These are phyloP conservation scores for Polyergus mexicanus DNA, from an alignment of 1,140 invertebrate genomes.

Conservation along the genomic window DNA sequence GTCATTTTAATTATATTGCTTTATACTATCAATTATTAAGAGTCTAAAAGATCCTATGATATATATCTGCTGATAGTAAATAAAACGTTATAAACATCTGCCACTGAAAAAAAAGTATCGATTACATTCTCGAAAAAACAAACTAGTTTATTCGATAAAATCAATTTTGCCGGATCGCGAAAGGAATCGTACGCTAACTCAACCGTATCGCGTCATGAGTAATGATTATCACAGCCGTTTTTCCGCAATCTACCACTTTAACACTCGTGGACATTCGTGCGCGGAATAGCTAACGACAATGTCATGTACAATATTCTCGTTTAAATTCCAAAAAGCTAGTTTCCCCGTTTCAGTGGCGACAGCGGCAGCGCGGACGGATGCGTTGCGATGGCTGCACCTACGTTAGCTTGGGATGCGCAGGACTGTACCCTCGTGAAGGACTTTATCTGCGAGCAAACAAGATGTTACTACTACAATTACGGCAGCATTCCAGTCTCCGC, in stretches of 20 bases:
- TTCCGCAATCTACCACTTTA: slow-evolving; percentile 24
- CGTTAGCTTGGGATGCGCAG: slow-evolving; percentile 92
- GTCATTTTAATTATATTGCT: no score
- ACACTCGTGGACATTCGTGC: slow-evolving; percentile 60
- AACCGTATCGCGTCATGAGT: slow-evolving; percentile 34
- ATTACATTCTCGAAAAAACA: background rate
- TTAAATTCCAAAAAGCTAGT: slow-evolving; percentile 67
- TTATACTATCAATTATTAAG: no score
- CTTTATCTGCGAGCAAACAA: slow-evolving; percentile 95
- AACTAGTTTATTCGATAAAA: background rate
- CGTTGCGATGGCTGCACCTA: slow-evolving; percentile 91
- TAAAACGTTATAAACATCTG: background rate
- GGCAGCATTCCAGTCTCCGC: slow-evolving; percentile 95
- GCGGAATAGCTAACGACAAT: slow-evolving; percentile 51
- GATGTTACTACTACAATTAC: slow-evolving; percentile 96
- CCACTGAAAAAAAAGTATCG: background rate
- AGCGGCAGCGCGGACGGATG: slow-evolving; percentile 90
- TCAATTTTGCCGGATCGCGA: background rate
- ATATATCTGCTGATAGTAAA: background rate
- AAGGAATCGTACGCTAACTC: background rate
- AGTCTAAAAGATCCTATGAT: no score
- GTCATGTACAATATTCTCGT: slow-evolving; percentile 37
- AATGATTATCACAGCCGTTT: slow-evolving; percentile 50
- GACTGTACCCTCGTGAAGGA: slow-evolving; percentile 94
- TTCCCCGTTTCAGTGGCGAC: slow-evolving; percentile 85